Evolutionary conservation across 2,797 vertebrate genomes (phyloP), one percentile per base, ranked within the genome.

Genomic region (Intellagama lesueurii): DNA sequence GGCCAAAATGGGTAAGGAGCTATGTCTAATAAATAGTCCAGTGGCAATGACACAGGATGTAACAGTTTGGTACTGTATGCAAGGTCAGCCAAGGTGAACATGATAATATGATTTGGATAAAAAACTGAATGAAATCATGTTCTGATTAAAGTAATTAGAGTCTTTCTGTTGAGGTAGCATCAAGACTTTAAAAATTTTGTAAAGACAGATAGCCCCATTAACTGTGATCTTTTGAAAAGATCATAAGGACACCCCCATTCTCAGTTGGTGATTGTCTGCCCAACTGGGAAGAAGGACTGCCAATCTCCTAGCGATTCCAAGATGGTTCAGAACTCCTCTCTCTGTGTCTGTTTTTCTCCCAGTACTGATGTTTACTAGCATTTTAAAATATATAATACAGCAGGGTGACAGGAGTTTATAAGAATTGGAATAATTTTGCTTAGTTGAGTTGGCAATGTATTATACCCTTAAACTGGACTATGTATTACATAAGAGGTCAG

Each of bases 21-120:
- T 93, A 87, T 91, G 89, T 94, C 93, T 93, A 92, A 68, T 79
- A 89, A 91, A 82, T 86, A 89, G 81, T 92, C 16, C 93, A 93
- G 90, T 88, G 35, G 93, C 89, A 88, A 91, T 92, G 92, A 17
- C 24, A 89, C 72, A 82, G 93, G 84, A 85, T 92, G 52, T 83
- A 89, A 75, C 81, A 24, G 32, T 91, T 87, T 70, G 1, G 32
- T 12, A 70, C 87, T 84, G 64, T 76, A 87, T 80, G 77, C 1
- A 85, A 83, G 47, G 76, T 85, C 90, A 92, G 81, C 89, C 91
- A 84, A 92, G 87, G 86, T 76, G 73, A 91, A 80, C 87, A 76
- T 5, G 73, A 47, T 84, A 91, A 56, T 87, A 80, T 79, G 22
- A 40, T 40, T 73, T 89, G 52, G 49, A 52, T 40, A 40, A 40